A percentile compares a stretch with the other conserved stretches of the same genome.
Evolutionary conservation across 2,797 vertebrate species (phyloP).

Genomic region (Smutsia temminckii): DNA sequence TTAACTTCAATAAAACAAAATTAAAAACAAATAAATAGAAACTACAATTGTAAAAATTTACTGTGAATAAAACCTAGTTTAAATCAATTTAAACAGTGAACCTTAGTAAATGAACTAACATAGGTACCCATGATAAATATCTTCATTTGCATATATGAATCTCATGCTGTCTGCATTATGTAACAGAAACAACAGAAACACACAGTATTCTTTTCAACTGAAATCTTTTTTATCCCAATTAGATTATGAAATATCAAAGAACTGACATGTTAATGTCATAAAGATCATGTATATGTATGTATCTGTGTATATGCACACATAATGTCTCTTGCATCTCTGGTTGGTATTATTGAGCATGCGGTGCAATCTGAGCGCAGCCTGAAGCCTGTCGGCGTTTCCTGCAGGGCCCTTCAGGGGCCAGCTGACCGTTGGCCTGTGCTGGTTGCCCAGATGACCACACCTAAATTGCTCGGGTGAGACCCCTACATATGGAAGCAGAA

Average conservation of each 20-base stretch:
- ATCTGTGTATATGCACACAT: background rate
- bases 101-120: background rate
- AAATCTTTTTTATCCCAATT: background rate
- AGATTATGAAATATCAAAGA: background rate
- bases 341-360: background rate
- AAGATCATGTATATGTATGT: background rate
- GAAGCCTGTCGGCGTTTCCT: background rate
- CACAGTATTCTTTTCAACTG: background rate
- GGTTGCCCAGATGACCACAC: no score
- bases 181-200: background rate
- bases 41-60: background rate
- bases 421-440: background rate
- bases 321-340: background rate
- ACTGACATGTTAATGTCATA: background rate
- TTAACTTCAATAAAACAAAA: background rate
- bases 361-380: background rate
- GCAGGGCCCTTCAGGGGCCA: fast-evolving
- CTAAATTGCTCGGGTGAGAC: background rate
- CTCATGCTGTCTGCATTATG: background rate
- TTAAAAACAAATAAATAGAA: background rate
- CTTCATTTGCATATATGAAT: background rate
- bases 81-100: background rate
- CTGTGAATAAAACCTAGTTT: background rate
- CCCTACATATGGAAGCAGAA: background rate
- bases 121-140: background rate